Base-by-base conservation (phyloP, 1,140 invertebrate genomes). In the Caenorhabditis tropicalis region DNA sequence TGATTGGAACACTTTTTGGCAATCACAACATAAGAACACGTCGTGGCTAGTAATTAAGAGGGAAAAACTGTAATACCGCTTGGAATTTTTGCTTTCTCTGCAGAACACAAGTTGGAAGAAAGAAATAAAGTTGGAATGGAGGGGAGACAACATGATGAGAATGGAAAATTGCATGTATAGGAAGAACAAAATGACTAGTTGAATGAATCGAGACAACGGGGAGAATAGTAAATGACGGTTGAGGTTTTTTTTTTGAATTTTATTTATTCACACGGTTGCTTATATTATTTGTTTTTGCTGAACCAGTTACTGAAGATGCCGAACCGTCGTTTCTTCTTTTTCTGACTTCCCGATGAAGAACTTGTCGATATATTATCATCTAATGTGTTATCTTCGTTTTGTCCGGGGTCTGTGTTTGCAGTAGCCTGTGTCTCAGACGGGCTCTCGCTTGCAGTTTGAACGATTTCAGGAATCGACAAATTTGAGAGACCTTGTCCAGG, bases 11-110 rank as follows among this genome's bases (percentile, higher is more conserved):
- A 74, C 65, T 74, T 74, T 74, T 74, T 74, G 65, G 65, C 65
- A 74, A 74, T 74, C 65, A 74, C 65, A 74, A 74, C 65, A 74
- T 74, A 74, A 46, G 19, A n/a, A 74, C 65, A 74, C 65, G 65
- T 74, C 65, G 65, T 74, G 65, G 65, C 65, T 74, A 74, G 36
- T 46, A 74, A n/a, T 74, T n/a, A 65, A 27, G 36, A n/a, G 65
- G 21, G 24, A 29, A 7, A 29, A 27, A 51, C 48, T 36, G 31
- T 49, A 53, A 51, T 51, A 51, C 49, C 79, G 27, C 31, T 31
- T 51, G 48, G 49, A 81, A 51, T 36, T 51, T 9, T 81, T 81
- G 10, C 29, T 33, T 49, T 81, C 15, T 74, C 7, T n/a, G n/a
- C n/a, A n/a, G n/a, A 19, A 24, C 7, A 43, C 39, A 43, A 43